Evolutionary conservation across 2,797 vertebrate genomes (phyloP), one percentile per base, ranked within the genome.

Genomic region (Rallus crepitans): DNA sequence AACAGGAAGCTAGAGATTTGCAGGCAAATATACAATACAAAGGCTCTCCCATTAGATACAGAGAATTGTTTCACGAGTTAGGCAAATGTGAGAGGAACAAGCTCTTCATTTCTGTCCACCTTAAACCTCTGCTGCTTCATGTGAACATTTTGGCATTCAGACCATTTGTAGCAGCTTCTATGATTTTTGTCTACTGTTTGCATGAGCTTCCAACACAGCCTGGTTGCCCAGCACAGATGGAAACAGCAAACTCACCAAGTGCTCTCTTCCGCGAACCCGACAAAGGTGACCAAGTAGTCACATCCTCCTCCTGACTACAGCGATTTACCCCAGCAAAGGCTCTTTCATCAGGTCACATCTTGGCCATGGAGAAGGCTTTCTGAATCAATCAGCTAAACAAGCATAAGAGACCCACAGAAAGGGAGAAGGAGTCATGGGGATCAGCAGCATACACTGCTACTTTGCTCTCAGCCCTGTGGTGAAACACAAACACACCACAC

Each of bases 381-480:
- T 40, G 47, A 66, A 31, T 5, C 40, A 3, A 5, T 18, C 45
- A 72, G 27, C 24, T 86, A 48, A 71, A 35, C 25, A 57, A 88
- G n/a, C 13, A 5, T 15, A 63, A 21, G 12, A 27, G 40, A 84
- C 28, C 9, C 72, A 64, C 11, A 70, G 48, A 42, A 24, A 64
- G 28, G 8, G 27, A 71, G 48, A 81, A 66, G 39, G 11, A 82
- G n/a, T 39, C 42, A 35, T 5, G 0, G 0, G 63, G 13, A 68
- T 20, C 70, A 76, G 56, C 40, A 89, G 30, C 8, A 25, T 5
- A 31, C 0, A 0, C 25, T 3, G 0, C 59, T 65, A 24, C 47
- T 83, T 53, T 11, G 3, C 25, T 31, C 31, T 80, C 52, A 13
- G 57, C 16, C 35, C 39, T 1, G 1, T 12, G 65, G 28, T 5